A percentile compares a stretch with the other conserved stretches of the same genome.
These are phyloP conservation scores for Eurystomus gularis DNA, from an alignment of 2,113 vertebrate genomes.

Conservation along the genomic window DNA sequence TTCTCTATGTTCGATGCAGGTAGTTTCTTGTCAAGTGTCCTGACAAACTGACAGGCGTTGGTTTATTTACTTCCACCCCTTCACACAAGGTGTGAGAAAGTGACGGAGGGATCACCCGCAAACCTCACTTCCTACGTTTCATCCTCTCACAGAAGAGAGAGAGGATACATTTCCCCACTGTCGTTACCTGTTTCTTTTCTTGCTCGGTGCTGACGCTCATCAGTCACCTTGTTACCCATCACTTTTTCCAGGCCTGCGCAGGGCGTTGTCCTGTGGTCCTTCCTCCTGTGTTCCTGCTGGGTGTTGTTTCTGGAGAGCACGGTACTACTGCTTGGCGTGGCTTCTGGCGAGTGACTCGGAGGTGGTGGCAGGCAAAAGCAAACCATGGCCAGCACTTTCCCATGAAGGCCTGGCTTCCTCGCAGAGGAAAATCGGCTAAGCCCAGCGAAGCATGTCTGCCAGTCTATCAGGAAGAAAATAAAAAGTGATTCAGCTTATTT, in stretches of 20 bases:
- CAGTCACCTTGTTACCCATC: not conserved
- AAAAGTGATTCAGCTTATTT: conserved; percentile 6
- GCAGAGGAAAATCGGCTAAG: not conserved
- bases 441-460: not conserved
- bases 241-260: not conserved
- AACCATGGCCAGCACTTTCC: not conserved
- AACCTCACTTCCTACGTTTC: not conserved
- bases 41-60: not conserved
- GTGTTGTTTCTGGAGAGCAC: not conserved
- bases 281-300: not conserved
- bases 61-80: not conserved
- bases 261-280: not conserved
- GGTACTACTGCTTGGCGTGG: not conserved
- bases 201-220: not conserved
- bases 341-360: not conserved
- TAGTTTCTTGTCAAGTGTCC: not conserved
- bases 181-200: not conserved
- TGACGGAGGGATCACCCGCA: not conserved
- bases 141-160: not conserved
- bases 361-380: not conserved
- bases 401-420: not conserved
- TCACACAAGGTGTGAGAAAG: not conserved
- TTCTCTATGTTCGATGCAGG: not conserved
- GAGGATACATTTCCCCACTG: not conserved
- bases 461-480: not conserved